A percentile compares a stretch with the other conserved stretches of the same genome.
Conservation (phyloP, 2,888 invertebrate genomes). For the Xestia ashworthii region DNA sequence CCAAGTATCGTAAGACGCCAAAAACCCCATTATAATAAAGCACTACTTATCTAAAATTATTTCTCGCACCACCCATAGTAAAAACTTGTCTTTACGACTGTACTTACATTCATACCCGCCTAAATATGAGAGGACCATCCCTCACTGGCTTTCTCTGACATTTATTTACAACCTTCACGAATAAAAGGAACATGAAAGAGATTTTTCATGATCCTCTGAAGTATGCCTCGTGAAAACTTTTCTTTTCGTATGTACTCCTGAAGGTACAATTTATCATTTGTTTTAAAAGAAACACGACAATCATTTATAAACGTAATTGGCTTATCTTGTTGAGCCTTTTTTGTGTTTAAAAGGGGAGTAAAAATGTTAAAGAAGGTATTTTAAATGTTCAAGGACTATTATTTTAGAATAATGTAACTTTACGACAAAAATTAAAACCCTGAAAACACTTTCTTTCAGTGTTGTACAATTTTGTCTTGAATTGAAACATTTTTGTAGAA, state of each 20-base stretch:
- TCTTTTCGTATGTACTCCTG: slow-evolving; percentile 4
- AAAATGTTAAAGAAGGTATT: slow-evolving; percentile 11
- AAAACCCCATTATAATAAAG: slow-evolving; percentile 30
- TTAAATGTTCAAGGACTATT: slow-evolving; percentile 14
- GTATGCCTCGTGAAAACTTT: slow-evolving; percentile 24
- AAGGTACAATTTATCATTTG: slow-evolving; percentile 31
- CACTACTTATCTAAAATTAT: slow-evolving; percentile 40
- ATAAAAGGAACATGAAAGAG: slow-evolving; percentile 31
- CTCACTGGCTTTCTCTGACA: slow-evolving; percentile 40
- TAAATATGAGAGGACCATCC: slow-evolving; percentile 48
- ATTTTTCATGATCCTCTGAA: slow-evolving; percentile 29
- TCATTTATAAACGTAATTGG: slow-evolving; percentile 36
- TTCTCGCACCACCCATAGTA: slow-evolving; percentile 17
- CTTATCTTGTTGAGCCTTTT: slow-evolving; percentile 23
- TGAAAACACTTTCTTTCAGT: not conserved
- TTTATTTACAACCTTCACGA: slow-evolving; percentile 46
- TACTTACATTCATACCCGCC: slow-evolving; percentile 37
- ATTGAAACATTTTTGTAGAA: not conserved
- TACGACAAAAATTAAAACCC: not conserved
- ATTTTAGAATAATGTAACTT: not conserved
- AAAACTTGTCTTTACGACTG: slow-evolving; percentile 32
- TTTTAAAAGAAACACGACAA: slow-evolving; percentile 21
- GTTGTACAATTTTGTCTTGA: not conserved
- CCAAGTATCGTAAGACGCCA: not conserved
- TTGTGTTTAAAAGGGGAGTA: not conserved